These are phyloP conservation scores for Ifrita kowaldi DNA, from an alignment of 2,113 vertebrate genomes.

Conservation along the genomic window DNA sequence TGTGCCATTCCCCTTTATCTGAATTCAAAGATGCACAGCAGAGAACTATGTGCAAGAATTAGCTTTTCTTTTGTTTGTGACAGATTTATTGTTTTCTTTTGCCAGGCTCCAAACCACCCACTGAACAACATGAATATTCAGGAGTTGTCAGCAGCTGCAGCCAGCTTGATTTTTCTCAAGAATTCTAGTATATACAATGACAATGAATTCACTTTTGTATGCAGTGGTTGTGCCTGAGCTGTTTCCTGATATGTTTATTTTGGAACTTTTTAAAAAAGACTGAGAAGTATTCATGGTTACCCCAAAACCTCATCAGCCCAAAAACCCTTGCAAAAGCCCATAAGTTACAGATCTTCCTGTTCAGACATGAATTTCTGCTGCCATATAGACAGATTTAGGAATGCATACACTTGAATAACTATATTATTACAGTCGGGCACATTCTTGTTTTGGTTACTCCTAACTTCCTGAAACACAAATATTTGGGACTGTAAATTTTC, in stretches of 20 bases:
- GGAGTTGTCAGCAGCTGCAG: conserved; percentile 14
- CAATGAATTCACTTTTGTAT: background rate
- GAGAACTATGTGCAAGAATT: conserved; percentile 6
- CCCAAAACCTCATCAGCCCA: background rate
- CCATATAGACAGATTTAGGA: background rate
- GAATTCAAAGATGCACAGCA: background rate
- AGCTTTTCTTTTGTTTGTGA: conserved; percentile 9
- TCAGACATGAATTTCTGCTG: background rate
- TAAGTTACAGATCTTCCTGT: background rate
- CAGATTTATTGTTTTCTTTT: conserved; percentile 40
- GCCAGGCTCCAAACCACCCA: background rate
- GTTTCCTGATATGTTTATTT: background rate
- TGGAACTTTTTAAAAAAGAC: background rate
- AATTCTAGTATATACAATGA: background rate
- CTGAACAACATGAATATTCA: conserved; percentile 49
- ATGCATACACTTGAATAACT: background rate
- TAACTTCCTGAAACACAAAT: background rate
- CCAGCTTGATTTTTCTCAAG: background rate
- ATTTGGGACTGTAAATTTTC: background rate
- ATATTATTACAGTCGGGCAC: background rate
- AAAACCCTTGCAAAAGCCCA: background rate
- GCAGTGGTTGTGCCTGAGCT: background rate
- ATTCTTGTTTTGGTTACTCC: background rate
- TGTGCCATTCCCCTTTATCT: background rate
- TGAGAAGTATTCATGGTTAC: background rate